A percentile compares a stretch with the other conserved stretches of the same genome.
Evolutionary conservation across 1,140 invertebrate species (phyloP).

Genomic region (Drosophila obscura): DNA sequence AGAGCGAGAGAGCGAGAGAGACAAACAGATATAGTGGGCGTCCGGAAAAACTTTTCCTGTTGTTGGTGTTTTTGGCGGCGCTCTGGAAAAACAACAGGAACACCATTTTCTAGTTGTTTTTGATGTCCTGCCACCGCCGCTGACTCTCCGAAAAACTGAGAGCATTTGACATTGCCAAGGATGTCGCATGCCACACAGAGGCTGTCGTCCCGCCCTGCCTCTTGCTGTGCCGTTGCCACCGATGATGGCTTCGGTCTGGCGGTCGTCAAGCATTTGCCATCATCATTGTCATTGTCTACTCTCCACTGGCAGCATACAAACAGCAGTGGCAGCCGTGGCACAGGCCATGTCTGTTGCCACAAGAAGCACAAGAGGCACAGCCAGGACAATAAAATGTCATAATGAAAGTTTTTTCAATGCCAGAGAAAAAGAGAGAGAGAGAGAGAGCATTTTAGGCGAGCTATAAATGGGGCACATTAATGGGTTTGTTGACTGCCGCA

Average conservation of each 20-base stretch:
- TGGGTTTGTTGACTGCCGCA: conserved; percentile 74
- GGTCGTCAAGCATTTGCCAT: conserved; percentile 25
- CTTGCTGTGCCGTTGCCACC: conserved; percentile 9
- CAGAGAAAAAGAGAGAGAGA: not conserved
- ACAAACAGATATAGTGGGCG: not conserved
- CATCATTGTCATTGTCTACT: conserved; percentile 59
- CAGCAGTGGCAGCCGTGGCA: conserved; percentile 13
- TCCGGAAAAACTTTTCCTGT: conserved; percentile 18
- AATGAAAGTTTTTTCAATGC: conserved; percentile 67
- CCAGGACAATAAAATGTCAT: conserved; percentile 77
- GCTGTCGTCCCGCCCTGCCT: too few species aligned
- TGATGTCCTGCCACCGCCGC: conserved; percentile 35
- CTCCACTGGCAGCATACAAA: conserved; percentile 30
- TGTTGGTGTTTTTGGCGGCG: conserved; percentile 28
- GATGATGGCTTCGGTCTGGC: conserved; percentile 45
- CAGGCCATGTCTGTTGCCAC: conserved; percentile 24
- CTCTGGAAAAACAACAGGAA: conserved; percentile 32
- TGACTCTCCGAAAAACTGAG: conserved; percentile 6
- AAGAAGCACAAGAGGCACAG: conserved; percentile 30
- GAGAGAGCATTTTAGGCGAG: conserved; percentile 34
- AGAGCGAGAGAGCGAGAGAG: conserved; percentile 12
- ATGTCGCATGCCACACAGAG: conserved; percentile 1
- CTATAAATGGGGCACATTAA: conserved; percentile 76
- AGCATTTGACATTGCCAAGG: conserved; percentile 21
- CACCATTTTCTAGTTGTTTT: conserved; percentile 45